Base-by-base conservation (phyloP, 1,140 invertebrate genomes). In the Tetramorium simillimum region DNA sequence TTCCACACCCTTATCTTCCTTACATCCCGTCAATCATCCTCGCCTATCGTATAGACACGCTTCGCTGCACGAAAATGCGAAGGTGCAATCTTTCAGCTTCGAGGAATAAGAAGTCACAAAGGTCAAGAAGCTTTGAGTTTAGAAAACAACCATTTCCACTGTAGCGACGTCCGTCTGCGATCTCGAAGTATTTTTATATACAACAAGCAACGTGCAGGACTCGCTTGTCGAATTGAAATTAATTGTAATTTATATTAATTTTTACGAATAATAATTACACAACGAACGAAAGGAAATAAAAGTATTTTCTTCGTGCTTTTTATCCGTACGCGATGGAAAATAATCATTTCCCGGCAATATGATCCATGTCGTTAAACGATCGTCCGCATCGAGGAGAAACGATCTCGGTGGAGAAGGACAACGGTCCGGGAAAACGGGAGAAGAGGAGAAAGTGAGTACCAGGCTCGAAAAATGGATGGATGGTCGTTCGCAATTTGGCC, bases 401-500 rank as follows among this genome's bases (percentile, higher is more conserved):
- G 80, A 82, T 72, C 65, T 67, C 28, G n/a, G 18, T 28, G 87
- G 67, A 60, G 75, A 72, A 85, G 90, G 81, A 77, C 67, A 85
- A 75, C 85, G 85, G 85, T 76, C 58, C 78, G 73, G 75, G 46
- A 80, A 81, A 82, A 75, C 21, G 77, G 86, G 90, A 24, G 12
- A 89, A 88, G 88, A 85, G 86, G 86, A 89, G 88, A 80, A 91
- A 67, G 87, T 46, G 86, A 91, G 82, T 72, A 60, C 51, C 87
- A 86, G 86, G 82, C 43, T 37, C 53, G 69, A 84, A 84, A 93
- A 93, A 91, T 90, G 91, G 90, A 93, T 92, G 88, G 89, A 90
- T 89, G 91, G 89, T 90, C 89, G 92, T 92, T 93, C 89, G 91
- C 90, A 89, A 93, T 93, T 93, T 91, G 89, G 86, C 85, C 87